Base-by-base conservation (phyloP, 37 sponge, comb jelly and placozoan species). In the Aplysina aerophoba region DNA sequence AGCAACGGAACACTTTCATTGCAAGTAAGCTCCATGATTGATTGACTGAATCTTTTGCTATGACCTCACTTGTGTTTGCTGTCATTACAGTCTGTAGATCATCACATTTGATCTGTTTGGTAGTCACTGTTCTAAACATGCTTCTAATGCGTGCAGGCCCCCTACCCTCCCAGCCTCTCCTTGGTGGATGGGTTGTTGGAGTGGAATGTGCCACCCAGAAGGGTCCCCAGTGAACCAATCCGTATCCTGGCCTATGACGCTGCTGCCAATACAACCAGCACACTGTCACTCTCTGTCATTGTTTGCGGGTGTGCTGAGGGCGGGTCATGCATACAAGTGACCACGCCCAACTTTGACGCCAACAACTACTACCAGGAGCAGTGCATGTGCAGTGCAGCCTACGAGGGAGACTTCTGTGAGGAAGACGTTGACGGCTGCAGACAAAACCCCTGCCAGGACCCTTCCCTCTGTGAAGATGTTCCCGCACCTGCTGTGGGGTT, bases 381-480 rank as follows among this genome's bases (percentile, higher is more conserved):
- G 71, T 69, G 71, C 34, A 69, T n/a, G 34, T 69, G 71, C 71
- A 17, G 17, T 69, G 35, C 71, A 4, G 71, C 71, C 34, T 69
- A 69, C 34, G 71, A 69, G 71, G 71, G 71, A 30, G 34, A 34
- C 35, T 69, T 69, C 35, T 69, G 71, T 69, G 71, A 69, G 71
- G 34, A 31, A 12, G 71, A 69, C 33, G 34, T 30, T 4, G 34
- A 69, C 30, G 71, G 71, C 17, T 69, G 71, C 34, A 69, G 31
- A 17, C 35, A 69, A 27, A 69, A 69, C 34, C 71, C 71, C 71
- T 69, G 71, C 34, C 71, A 69, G 34, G 71, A 69, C 34, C 71
- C 71, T 11, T 69, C 71, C 28, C 34, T 69, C 34, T 69, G 71
- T 69, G 71, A 69, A 30, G 71, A 69, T 69, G 30, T 27, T 27